Conservation (phyloP, 2,888 invertebrate genomes). For the Pecten maximus region DNA sequence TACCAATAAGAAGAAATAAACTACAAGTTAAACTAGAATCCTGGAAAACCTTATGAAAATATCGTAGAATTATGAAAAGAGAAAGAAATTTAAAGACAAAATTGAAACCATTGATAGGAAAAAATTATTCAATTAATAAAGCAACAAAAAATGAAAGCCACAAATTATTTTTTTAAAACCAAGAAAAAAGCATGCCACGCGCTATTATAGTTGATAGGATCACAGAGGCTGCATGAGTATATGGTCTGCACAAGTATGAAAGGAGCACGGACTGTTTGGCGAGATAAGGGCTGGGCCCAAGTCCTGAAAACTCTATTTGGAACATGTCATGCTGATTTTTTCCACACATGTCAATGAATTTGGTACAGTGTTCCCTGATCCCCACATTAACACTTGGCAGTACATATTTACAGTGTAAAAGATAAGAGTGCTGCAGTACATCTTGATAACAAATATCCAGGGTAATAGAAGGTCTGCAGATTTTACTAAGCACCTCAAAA, state of each 20-base stretch:
- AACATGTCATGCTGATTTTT: constrained; percentile 19
- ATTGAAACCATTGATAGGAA: not conserved
- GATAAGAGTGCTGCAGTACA: constrained; percentile 4
- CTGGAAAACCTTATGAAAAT: not conserved
- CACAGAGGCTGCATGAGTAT: not conserved
- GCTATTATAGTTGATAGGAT: not conserved
- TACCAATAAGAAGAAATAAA: no score
- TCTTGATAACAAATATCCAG: constrained; percentile 31
- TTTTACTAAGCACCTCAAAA: not conserved
- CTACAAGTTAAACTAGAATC: no score
- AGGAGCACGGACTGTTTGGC: not conserved
- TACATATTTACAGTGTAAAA: not conserved
- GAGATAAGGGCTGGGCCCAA: not conserved
- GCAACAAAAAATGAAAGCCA: not conserved
- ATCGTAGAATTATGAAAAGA: not conserved
- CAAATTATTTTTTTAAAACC: no score
- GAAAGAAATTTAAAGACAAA: not conserved
- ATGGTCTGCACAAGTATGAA: not conserved
- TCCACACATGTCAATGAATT: not conserved
- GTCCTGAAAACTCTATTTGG: not conserved
- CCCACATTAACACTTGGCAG: constrained; percentile 10
- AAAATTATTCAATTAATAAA: not conserved
- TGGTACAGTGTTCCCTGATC: not conserved
- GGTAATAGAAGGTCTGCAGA: constrained; percentile 23
- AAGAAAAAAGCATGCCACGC: not conserved